Evolutionary conservation across 1,140 invertebrate genomes (phyloP).

Genomic region (Cataglyphis hispanica): DNA sequence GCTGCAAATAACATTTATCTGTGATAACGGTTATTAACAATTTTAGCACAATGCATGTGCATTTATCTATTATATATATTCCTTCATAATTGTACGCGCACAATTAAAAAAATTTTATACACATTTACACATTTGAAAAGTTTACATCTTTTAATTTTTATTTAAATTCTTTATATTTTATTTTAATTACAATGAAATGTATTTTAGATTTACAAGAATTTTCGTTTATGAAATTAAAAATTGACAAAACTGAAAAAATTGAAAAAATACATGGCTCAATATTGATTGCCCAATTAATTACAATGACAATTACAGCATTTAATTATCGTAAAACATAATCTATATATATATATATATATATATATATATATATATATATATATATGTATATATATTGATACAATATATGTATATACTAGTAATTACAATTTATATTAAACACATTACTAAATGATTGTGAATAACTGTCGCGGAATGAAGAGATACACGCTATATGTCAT

Average conservation of each 20-base stretch:
- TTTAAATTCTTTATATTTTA: not conserved
- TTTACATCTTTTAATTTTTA: not conserved
- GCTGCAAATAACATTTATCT: slow-evolving; percentile 3
- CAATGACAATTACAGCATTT: not conserved
- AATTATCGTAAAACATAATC: not conserved
- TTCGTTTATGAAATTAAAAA: not conserved
- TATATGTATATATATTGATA: not conserved
- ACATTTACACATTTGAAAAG: not conserved
- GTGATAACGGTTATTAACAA: not conserved
- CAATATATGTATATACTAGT: too few species aligned
- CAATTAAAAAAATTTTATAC: not conserved
- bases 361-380: not conserved
- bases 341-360: not conserved
- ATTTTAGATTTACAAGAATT: not conserved
- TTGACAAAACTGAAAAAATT: not conserved
- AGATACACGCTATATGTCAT: slow-evolving; percentile 64
- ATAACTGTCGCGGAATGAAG: not conserved
- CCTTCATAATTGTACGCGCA: not conserved
- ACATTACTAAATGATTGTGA: not conserved
- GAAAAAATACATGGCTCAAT: not conserved
- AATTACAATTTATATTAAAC: not conserved
- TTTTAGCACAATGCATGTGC: not conserved
- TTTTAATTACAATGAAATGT: not conserved
- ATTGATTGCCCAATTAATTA: not conserved
- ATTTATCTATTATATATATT: not conserved